phyloP scores from a whole-genome alignment of 2,113 vertebrate species.

The Nanorana parkeri region DNA sequence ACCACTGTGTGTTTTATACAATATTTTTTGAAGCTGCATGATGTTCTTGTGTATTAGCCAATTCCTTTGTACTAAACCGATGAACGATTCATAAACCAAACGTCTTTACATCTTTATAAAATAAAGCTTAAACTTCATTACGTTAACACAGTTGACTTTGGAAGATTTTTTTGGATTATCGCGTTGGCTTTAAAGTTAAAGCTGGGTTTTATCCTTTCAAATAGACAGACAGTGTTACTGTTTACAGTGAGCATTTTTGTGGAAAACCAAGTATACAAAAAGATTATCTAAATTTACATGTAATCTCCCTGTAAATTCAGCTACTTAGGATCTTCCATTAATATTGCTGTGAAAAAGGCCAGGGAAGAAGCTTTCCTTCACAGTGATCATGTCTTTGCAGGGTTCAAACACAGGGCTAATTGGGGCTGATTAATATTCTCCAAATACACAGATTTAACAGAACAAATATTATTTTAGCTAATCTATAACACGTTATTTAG shows the following conservation, averaged over 20 bases:
- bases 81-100: neutral
- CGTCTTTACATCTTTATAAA: constrained; percentile 10
- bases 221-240: constrained; percentile 34
- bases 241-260: constrained; percentile 48
- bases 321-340: constrained; percentile 53
- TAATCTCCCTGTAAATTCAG: constrained; percentile 51
- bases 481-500: neutral
- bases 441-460: neutral
- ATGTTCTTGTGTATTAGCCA: no score
- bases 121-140: constrained; percentile 31
- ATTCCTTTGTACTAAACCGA: neutral
- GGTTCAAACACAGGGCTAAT: neutral
- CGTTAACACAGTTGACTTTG: constrained; percentile 28
- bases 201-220: constrained; percentile 40
- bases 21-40: no score
- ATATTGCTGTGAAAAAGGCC: constrained; percentile 20
- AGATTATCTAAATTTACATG: constrained; percentile 47
- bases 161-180: constrained; percentile 48
- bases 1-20: no score
- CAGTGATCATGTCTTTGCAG: neutral
- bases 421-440: neutral
- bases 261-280: constrained; percentile 38
- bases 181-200: constrained; percentile 41
- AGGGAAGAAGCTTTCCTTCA: neutral
- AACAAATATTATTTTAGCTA: neutral